Base-by-base conservation (phyloP, 1,140 invertebrate genomes). In the Drosophila nasuta region DNA sequence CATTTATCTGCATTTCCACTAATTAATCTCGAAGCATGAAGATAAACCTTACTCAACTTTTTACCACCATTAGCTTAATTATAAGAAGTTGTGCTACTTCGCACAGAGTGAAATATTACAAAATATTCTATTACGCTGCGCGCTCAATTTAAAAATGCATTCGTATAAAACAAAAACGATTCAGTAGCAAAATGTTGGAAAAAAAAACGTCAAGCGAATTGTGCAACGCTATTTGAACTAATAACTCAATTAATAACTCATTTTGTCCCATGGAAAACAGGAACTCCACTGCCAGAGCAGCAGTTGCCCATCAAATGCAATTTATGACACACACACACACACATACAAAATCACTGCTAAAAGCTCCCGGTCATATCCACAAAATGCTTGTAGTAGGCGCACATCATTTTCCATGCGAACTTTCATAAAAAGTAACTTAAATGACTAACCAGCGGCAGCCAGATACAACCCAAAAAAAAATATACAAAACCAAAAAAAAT, bases 171-270 rank as follows among this genome's bases (percentile, higher is more conserved):
- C 5, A 54, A 43, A 43, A 43, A 43, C 13, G 2, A 43, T 13
- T 43, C 4, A 43, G 13, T 13, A 58, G 52, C 11, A 38, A 49
- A 64, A 51, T 13, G 3, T 13, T 38, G 20, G 38, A 13, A 54
- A 28, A 15, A 28, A 15, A 45, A 28, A 28, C 66, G n/a, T 20
- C 1, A 7, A 41, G 28, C 30, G 69, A 66, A 59, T n/a, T 30
- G 30, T 63, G 57, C 51, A 65, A 51, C 66, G 78, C 62, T 68
- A 78, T 85, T 77, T 65, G 35, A 85, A 81, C 68, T 79, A 82
- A 79, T 86, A 86, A 86, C 83, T 87, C 76, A 86, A 86, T 86
- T 86, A 86, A 86, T 82, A 86, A 86, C 82, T 87, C 79, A 86
- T 82, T 86, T 82, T 60, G 56, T 41, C 20, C 17, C 46, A 17